Conservation (phyloP, 2,888 invertebrate genomes). For the Cyclophora punctaria region DNA sequence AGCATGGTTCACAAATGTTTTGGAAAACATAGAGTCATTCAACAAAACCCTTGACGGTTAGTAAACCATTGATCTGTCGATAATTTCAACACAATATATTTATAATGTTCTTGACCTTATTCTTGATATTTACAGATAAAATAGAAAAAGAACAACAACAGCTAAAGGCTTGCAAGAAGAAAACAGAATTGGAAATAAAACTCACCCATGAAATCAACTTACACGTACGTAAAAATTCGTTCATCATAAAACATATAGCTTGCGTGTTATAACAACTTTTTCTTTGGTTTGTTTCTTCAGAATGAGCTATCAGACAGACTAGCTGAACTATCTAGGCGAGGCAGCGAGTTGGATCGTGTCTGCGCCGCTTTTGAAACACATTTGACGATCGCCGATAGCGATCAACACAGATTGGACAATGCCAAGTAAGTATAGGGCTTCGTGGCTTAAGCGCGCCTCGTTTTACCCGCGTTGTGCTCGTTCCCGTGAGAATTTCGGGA, state of each 20-base stretch:
- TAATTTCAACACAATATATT: neutral
- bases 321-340: slow-evolving; percentile 31
- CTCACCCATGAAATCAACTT: slow-evolving; percentile 45
- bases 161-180: slow-evolving; percentile 44
- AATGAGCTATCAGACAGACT: slow-evolving; percentile 38
- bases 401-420: slow-evolving; percentile 45
- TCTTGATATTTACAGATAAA: slow-evolving; percentile 36
- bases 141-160: slow-evolving; percentile 45
- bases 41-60: slow-evolving; percentile 41
- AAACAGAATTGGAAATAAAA: slow-evolving; percentile 46
- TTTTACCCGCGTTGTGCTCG: no score
- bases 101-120: neutral
- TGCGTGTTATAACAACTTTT: no score
- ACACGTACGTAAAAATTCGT: slow-evolving; percentile 34
- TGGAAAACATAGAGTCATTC: slow-evolving; percentile 36
- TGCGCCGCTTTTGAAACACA: slow-evolving; percentile 38
- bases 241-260: no score
- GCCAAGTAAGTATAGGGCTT: slow-evolving; percentile 38
- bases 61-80: neutral
- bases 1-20: slow-evolving; percentile 26
- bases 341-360: slow-evolving; percentile 41
- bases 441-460: no score
- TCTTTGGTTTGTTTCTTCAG: slow-evolving; percentile 23
- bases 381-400: slow-evolving; percentile 50
- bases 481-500: no score